Conservation (phyloP, 2,113 vertebrate genomes). For the Serilophus lunatus region DNA sequence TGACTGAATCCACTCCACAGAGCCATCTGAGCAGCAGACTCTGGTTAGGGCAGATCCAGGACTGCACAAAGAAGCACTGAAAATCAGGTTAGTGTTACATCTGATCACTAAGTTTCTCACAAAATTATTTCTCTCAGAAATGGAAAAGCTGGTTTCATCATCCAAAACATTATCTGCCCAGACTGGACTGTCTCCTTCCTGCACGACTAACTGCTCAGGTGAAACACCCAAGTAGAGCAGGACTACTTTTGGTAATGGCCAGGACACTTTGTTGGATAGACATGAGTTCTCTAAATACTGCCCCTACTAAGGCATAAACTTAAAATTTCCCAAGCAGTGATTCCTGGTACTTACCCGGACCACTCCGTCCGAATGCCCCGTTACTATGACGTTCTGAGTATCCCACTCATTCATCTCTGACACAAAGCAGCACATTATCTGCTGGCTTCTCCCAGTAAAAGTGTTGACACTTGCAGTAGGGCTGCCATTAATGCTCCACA, state of each 20-base stretch:
- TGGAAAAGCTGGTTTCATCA: neutral
- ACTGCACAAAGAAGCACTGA: neutral
- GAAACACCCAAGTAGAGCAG: neutral
- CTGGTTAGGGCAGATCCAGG: neutral
- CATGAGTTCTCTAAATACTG: neutral
- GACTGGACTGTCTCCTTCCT: neutral
- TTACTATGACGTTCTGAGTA: slow-evolving; percentile 96
- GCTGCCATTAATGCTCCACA: slow-evolving; percentile 98
- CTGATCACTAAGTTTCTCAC: too few species aligned
- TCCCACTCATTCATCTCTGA: slow-evolving; percentile 99
- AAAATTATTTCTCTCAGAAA: neutral
- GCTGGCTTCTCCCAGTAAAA: slow-evolving; percentile 94
- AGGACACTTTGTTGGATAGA: neutral
- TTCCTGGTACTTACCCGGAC: slow-evolving; percentile 81
- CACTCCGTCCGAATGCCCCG: slow-evolving; percentile 93
- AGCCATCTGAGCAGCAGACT: neutral
- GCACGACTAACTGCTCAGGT: neutral
- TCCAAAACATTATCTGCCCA: neutral
- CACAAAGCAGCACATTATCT: slow-evolving; percentile 94
- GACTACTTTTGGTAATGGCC: neutral
- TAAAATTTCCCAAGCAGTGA: neutral
- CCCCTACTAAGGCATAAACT: neutral
- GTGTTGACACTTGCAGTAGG: slow-evolving; percentile 94
- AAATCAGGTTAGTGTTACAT: neutral
- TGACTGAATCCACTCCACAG: neutral